phyloP scores from a whole-genome alignment of 2,113 vertebrate genomes.

The Dipodomys ordii region DNA sequence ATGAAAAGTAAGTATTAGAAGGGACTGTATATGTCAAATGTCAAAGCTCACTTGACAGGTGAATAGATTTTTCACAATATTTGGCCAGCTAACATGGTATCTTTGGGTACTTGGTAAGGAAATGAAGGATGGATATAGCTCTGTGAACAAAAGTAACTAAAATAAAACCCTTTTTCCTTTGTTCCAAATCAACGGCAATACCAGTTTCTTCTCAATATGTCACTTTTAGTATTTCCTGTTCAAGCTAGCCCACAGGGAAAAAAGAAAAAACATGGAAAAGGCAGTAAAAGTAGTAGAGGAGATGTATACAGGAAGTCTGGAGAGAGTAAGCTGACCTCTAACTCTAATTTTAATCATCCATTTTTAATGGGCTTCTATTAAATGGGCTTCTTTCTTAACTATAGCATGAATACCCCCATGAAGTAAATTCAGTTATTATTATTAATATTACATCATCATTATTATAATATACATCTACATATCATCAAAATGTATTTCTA shows the following conservation, averaged over 20 bases:
- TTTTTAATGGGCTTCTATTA: neutral
- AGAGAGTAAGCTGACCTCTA: neutral
- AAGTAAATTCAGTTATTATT: neutral
- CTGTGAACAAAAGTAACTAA: neutral
- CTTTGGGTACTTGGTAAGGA: neutral
- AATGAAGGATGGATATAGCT: neutral
- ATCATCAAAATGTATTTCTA: conserved; percentile 36
- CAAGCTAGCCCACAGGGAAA: neutral
- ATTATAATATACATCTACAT: neutral
- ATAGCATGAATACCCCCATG: neutral
- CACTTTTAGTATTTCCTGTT: neutral
- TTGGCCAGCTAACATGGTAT: neutral
- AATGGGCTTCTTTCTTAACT: neutral
- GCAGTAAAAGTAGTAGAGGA: neutral
- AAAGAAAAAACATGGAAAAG: neutral
- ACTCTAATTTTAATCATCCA: neutral
- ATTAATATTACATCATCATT: neutral
- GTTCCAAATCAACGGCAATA: neutral
- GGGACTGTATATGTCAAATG: neutral
- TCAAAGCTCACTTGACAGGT: neutral
- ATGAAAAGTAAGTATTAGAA: no score
- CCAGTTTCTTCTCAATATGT: neutral
- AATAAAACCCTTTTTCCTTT: neutral
- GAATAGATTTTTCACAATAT: neutral
- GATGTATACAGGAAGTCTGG: neutral